Base-by-base conservation (phyloP, 2,113 vertebrate species). In the Hippocampus abdominalis region DNA sequence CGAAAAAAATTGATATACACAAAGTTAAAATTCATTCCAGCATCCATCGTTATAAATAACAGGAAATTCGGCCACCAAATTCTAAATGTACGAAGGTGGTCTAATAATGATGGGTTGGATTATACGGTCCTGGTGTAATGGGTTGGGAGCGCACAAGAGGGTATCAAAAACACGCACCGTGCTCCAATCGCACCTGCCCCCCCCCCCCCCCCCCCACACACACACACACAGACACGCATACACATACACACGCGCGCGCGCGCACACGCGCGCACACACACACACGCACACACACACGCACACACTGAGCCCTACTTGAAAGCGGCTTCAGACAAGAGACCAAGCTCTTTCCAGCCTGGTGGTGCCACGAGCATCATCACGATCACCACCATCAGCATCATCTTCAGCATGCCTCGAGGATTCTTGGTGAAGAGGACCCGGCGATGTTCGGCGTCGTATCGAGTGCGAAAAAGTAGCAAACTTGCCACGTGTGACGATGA, bases 361-460 rank as follows among this genome's bases (percentile, higher is more conserved):
- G 78, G 77, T 69, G 68, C 73, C 76, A 77, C 76, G 73, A 75
- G 36, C 48, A 60, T 32, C 71, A 68, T 25, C 72, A 16, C 42
- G 51, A 27, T 49, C 59, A 39, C 66, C 20, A 23, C 42, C 59
- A 39, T 62, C 20, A 84, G 76, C 70, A 10, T 39, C 36, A 82
- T 73, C 69, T 1, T 20, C 79, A 69, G 13, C 69, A 98, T 98
- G 96, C 96, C 96, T 73, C 92, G 95, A 74, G 96, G 96, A 53
- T 98, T 98, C 78, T 77, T 98, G 79, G 96, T 98, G 75, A 98
- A 98, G 88, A 91, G 96, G 71, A 94, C 84, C 89, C 92, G 94
- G 71, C 77, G 88, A 1, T 91, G 93, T 36, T 75, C 85, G 7
- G 87, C 91, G 29, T 94, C 92, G 0, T 96, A 96, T 84, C 87